Conservation (phyloP, 2,888 invertebrate genomes). For the Cerastoderma edule region DNA sequence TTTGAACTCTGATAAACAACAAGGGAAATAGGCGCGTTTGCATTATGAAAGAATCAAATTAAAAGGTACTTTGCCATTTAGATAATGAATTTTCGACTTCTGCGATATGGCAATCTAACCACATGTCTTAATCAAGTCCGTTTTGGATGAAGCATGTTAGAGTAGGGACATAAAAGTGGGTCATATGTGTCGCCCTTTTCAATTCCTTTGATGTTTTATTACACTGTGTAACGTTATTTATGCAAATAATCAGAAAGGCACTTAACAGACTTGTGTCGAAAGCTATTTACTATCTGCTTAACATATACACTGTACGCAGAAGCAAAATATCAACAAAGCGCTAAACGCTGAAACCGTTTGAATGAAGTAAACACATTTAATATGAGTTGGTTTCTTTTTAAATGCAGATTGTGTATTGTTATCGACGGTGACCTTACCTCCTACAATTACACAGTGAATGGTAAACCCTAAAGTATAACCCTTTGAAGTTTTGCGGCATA, state of each 20-base stretch:
- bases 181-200: slow-evolving; percentile 33
- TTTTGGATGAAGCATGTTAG: background rate
- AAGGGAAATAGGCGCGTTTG: slow-evolving; percentile 70
- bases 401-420: slow-evolving; percentile 22
- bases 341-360: no score
- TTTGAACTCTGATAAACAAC: slow-evolving; percentile 72
- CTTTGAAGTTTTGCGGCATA: slow-evolving; percentile 36
- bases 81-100: slow-evolving; percentile 16
- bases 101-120: slow-evolving; percentile 18
- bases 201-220: slow-evolving; percentile 32
- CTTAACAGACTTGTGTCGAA: no score
- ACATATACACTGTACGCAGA: no score
- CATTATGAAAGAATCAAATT: slow-evolving; percentile 58
- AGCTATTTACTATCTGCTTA: no score
- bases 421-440: slow-evolving; percentile 23
- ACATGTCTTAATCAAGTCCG: background rate
- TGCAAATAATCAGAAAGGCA: slow-evolving; percentile 25
- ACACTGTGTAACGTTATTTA: slow-evolving; percentile 25
- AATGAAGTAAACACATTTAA: no score
- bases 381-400: no score
- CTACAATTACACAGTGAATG: slow-evolving; percentile 38
- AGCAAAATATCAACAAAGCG: no score
- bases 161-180: slow-evolving; percentile 24
- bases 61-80: slow-evolving; percentile 29
- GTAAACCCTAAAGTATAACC: slow-evolving; percentile 26